A percentile compares a stretch with the other conserved stretches of the same genome.
Conservation (phyloP, 2,113 vertebrate species). For the Entelurus aequoreus region DNA sequence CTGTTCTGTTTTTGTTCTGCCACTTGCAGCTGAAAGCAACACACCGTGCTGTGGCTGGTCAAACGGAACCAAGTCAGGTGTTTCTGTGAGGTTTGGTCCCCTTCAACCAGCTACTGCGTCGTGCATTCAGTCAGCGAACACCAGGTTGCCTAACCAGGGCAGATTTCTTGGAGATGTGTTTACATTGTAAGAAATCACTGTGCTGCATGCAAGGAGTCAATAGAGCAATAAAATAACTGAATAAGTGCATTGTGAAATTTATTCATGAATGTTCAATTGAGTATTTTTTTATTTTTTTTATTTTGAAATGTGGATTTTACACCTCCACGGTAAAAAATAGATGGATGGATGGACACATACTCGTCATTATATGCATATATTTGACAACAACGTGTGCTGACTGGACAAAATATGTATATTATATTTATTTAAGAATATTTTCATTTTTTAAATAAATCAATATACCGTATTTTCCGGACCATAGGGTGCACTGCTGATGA, state of each 20-base stretch:
- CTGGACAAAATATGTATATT: too few species aligned
- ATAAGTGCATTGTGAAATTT: not conserved
- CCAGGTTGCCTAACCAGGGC: slow-evolving; percentile 9
- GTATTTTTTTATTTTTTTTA: too few species aligned
- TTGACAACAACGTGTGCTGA: too few species aligned
- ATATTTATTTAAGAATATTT: too few species aligned
- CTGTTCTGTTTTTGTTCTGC: slow-evolving; percentile 25
- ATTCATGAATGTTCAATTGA: not conserved
- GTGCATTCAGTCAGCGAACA: slow-evolving; percentile 72
- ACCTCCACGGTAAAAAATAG: too few species aligned
- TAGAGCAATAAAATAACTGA: slow-evolving; percentile 29
- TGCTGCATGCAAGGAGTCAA: slow-evolving; percentile 28
- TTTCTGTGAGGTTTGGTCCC: slow-evolving; percentile 99
- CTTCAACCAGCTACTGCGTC: slow-evolving; percentile 99
- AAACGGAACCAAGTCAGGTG: slow-evolving; percentile 99
- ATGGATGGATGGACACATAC: too few species aligned
- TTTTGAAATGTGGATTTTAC: too few species aligned
- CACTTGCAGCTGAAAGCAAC: slow-evolving; percentile 63
- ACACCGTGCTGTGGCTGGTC: slow-evolving; percentile 98
- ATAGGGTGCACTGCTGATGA: too few species aligned
- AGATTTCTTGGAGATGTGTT: not conserved
- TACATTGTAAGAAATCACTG: not conserved
- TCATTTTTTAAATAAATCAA: too few species aligned
- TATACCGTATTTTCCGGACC: too few species aligned
- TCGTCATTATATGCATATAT: too few species aligned